phyloP scores from a whole-genome alignment of 2,888 invertebrate species.

The Amblyjoppa proteus region DNA sequence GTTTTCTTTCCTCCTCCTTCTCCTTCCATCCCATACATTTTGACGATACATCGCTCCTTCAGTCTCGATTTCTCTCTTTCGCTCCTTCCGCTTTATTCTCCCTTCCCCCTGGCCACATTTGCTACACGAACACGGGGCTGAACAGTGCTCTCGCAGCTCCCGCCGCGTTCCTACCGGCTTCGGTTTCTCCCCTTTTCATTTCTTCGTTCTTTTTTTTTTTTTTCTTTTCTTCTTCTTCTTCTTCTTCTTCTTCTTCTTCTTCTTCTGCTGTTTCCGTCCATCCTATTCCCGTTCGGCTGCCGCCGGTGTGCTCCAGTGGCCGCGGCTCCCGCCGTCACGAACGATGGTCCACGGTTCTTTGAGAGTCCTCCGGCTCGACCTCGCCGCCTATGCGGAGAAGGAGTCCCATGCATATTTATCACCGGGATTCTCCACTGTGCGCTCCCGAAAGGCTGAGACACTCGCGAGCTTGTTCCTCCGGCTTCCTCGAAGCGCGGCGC shows the following conservation, averaged over 20 bases:
- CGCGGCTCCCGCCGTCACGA: not conserved
- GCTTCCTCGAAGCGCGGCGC: not conserved
- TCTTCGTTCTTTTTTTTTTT: slow-evolving; percentile 15
- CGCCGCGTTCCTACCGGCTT: slow-evolving; percentile 33
- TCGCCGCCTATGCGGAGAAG: no score
- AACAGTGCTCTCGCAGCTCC: slow-evolving; percentile 29
- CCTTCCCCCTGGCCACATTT: not conserved
- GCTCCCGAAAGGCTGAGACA: not conserved
- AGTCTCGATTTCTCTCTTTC: slow-evolving; percentile 19
- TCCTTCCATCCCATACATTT: not conserved
- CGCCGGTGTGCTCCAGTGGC: slow-evolving; percentile 17
- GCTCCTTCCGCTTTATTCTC: not conserved
- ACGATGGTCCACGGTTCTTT: not conserved
- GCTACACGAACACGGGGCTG: slow-evolving; percentile 31
- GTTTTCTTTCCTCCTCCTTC: slow-evolving; percentile 6
- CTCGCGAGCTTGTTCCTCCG: not conserved
- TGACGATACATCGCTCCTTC: slow-evolving; percentile 9
- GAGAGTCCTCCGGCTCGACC: slow-evolving; percentile 19
- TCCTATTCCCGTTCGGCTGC: slow-evolving; percentile 16
- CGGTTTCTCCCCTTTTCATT: slow-evolving; percentile 22
- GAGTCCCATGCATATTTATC: slow-evolving; percentile 34
- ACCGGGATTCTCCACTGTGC: not conserved
- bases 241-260: slow-evolving; percentile 12
- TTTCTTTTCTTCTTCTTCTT: not conserved
- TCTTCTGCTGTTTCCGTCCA: slow-evolving; percentile 10